Base-by-base conservation (phyloP, 2,797 vertebrate species). In the Hoplostethus atlanticus region DNA sequence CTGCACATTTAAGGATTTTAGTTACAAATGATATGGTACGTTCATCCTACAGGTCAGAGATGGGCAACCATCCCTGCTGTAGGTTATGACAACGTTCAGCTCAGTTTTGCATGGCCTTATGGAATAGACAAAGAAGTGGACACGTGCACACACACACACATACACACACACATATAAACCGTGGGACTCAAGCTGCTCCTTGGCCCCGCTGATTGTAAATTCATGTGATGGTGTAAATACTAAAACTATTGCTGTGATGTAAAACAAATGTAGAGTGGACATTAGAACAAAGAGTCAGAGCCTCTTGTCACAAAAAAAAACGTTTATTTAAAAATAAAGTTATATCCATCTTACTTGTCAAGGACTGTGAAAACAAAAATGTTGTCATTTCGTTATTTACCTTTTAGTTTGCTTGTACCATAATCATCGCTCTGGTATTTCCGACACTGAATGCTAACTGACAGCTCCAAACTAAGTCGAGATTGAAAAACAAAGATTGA, bases 321-420 rank as follows among this genome's bases (percentile, higher is more conserved):
- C 87, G 94, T 98, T 99, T 99, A 98, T 98, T 98, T 95, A 97
- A 98, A 99, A 99, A 98, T 98, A 98, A 99, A 98, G 93, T 96
- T 95, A 94, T 96, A 93, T 95, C 95, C 96, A 96, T 91, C 91
- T 88, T 94, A 94, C 91, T 95, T 79, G 56, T 96, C 95, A 94
- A 95, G 64, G 94, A 95, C 94, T 95, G 92, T 94, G 93, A 94
- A 94, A 95, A 95, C 55, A 73, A 68, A 38, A 25, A 46, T 5
- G 21, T 40, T 64, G 68, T 74, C 28, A 17, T 52, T 64, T 71
- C 42, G 5, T 83, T 82, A 11, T 81, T 86, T 58, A 21, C 50
- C 60, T 50, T 31, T 71, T 11, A n/a, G 21, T 21, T 44, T 68
- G 64, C 59, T 80, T 59, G 74, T 21, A 78, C 68, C 67, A 68